Percentiles rank a stretch among this genome's conserved stretches.
These are phyloP conservation scores for Gracilinanus agilis DNA, from an alignment of 2,113 vertebrate genomes.

Conservation along the genomic window DNA sequence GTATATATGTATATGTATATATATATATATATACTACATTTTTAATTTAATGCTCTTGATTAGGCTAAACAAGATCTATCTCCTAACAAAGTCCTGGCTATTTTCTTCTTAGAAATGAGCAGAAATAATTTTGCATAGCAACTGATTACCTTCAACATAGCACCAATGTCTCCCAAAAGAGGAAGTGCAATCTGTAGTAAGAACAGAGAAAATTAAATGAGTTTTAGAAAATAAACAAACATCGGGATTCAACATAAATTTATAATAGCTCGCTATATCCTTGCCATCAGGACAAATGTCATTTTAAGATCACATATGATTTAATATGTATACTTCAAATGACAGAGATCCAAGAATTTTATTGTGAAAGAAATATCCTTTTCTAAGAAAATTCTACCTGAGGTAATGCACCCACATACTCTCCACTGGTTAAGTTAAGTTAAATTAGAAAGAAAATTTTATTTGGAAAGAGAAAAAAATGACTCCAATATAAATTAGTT, in stretches of 20 bases:
- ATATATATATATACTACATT: neutral
- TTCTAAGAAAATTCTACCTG: neutral
- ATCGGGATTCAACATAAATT: neutral
- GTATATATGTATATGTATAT: neutral
- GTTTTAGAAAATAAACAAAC: neutral
- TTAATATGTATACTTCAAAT: neutral
- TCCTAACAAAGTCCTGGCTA: conserved; percentile 30
- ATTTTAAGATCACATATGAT: neutral
- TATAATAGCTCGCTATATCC: neutral
- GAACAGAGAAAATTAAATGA: conserved; percentile 11
- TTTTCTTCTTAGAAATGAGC: conserved; percentile 42
- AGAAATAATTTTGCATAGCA: conserved; percentile 35
- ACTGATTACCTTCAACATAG: conserved; percentile 92
- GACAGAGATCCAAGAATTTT: neutral
- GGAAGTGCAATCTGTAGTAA: conserved; percentile 93
- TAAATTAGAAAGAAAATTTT: conserved; percentile 8
- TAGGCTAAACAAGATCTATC: conserved; percentile 28
- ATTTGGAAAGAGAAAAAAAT: conserved; percentile 52
- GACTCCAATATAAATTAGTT: conserved; percentile 15
- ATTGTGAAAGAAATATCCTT: conserved; percentile 3
- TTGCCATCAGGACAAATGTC: neutral
- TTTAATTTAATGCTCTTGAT: conserved; percentile 24
- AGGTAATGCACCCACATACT: neutral
- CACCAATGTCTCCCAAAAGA: conserved; percentile 94
- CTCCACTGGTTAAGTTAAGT: neutral